A percentile compares a stretch with the other conserved stretches of the same genome.
phyloP scores from a whole-genome alignment of 2,797 vertebrate species.

The Muraenolepis orangiensis region DNA sequence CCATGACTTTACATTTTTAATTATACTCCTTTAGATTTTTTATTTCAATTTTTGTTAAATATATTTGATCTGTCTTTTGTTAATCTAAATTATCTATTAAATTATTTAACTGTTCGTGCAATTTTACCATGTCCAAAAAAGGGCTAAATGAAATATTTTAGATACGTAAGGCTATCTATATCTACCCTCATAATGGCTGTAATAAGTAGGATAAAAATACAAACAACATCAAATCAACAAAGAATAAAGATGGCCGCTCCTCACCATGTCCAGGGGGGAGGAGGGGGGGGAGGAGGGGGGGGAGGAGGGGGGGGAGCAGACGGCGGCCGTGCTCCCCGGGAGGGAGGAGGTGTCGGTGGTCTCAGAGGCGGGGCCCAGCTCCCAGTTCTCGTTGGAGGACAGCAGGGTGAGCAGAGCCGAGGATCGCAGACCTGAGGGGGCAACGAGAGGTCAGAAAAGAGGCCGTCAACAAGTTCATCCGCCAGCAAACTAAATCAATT shows the following conservation, averaged over 20 bases:
- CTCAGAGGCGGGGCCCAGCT: conserved; percentile 56
- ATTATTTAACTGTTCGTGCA: no score
- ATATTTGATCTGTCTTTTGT: no score
- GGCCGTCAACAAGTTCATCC: no score
- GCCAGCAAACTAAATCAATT: no score
- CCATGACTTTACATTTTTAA: no score
- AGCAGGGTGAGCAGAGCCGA: conserved; percentile 84
- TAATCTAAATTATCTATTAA: no score
- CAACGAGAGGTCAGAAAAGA: neutral
- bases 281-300: conserved; percentile 71
- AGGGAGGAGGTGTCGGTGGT: conserved; percentile 72
- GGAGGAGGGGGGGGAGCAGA: conserved; percentile 77
- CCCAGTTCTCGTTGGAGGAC: conserved; percentile 80
- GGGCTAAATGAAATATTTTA: no score
- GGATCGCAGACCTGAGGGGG: conserved; percentile 78
- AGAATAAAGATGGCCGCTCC: conserved; percentile 8
- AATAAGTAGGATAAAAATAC: neutral
- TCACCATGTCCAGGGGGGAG: conserved; percentile 68
- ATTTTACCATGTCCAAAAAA: no score
- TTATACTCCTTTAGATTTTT: no score
- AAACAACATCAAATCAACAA: neutral
- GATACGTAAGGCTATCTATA: neutral
- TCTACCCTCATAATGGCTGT: neutral
- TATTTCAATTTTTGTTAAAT: no score
- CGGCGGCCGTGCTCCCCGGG: conserved; percentile 70